phyloP scores from a whole-genome alignment of 1,140 invertebrate genomes.

The Cherax destructor region DNA sequence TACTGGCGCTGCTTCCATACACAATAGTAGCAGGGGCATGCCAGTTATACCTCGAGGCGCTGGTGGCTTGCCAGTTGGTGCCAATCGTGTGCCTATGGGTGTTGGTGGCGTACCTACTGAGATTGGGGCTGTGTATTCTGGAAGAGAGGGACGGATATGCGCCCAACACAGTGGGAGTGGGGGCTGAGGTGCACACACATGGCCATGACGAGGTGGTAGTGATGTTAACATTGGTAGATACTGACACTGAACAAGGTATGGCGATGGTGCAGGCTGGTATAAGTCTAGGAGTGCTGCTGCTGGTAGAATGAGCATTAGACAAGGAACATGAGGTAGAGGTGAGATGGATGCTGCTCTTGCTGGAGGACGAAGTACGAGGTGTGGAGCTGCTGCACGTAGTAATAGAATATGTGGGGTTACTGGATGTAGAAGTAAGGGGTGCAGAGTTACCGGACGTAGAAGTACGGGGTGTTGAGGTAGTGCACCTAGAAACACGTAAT shows the following conservation, averaged over 20 bases:
- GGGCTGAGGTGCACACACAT: neutral
- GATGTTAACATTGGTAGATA: too few relatives aligned
- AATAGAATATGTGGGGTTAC: too few relatives aligned
- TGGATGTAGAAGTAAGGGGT: neutral
- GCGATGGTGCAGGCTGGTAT: too few relatives aligned
- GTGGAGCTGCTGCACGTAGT: too few relatives aligned
- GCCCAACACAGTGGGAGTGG: neutral
- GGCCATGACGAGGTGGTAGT: too few relatives aligned
- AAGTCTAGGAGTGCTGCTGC: neutral
- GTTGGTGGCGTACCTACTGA: neutral
- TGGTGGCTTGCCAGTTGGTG: neutral
- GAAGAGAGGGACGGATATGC: neutral
- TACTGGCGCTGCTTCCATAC: neutral
- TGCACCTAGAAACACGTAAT: neutral
- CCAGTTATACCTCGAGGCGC: too few relatives aligned
- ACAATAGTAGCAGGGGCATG: too few relatives aligned
- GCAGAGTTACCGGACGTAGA: neutral
- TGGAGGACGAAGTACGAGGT: too few relatives aligned
- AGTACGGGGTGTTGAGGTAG: neutral
- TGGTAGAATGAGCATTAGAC: too few relatives aligned
- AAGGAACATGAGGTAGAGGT: too few relatives aligned
- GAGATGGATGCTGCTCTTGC: too few relatives aligned
- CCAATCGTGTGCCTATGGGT: neutral
- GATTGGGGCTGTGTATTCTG: neutral
- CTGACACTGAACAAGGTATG: too few relatives aligned